These are phyloP conservation scores for Molanna angustata DNA, from an alignment of 2,888 invertebrate genomes.

Conservation along the genomic window DNA sequence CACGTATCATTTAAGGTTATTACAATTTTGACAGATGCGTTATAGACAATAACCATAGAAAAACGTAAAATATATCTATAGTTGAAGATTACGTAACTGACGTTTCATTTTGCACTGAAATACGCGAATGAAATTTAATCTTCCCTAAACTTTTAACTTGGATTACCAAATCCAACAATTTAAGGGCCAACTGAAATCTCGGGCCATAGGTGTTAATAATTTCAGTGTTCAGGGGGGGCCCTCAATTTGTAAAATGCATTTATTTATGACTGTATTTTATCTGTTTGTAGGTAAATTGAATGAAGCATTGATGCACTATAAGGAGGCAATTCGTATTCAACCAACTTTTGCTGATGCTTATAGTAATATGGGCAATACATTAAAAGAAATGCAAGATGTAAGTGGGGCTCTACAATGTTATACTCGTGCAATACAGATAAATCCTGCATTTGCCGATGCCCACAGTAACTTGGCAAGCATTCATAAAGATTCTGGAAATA, in stretches of 20 bases:
- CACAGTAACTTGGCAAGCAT: conserved; percentile 98
- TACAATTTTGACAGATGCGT: no score
- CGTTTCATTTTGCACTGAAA: no score
- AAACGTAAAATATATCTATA: no score
- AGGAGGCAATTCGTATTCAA: conserved; percentile 96
- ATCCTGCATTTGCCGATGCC: conserved; percentile 98
- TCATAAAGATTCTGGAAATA: conserved; percentile 97
- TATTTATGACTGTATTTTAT: not conserved
- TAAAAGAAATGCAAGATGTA: conserved; percentile 97
- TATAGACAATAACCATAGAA: no score
- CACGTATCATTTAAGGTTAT: no score
- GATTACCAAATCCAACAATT: no score
- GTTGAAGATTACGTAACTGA: no score
- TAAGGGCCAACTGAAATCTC: no score
- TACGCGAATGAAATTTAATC: no score
- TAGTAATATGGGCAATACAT: conserved; percentile 98
- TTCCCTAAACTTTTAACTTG: no score
- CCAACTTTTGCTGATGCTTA: conserved; percentile 99
- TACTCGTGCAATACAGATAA: conserved; percentile 95
- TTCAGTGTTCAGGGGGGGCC: not conserved
- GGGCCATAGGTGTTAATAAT: no score
- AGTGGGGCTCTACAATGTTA: conserved; percentile 95
- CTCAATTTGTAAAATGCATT: not conserved
- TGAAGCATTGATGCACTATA: conserved; percentile 95
- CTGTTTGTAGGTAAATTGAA: conserved; percentile 65